phyloP scores from a whole-genome alignment of 1,140 invertebrate genomes.

The Tetramorium alpestre region DNA sequence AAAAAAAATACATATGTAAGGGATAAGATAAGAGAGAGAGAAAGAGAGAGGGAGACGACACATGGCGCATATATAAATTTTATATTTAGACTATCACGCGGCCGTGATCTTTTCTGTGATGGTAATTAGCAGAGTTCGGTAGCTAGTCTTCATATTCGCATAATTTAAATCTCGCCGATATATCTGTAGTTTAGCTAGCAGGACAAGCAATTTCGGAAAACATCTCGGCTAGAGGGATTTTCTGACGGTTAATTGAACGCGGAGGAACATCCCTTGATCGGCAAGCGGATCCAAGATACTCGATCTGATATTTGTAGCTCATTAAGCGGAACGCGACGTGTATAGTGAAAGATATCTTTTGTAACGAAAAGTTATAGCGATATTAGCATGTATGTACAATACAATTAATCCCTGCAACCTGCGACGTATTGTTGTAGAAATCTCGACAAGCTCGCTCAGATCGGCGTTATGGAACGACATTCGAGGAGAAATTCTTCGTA shows the following conservation, averaged over 20 bases:
- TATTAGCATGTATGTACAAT: neutral
- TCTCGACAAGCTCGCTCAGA: neutral
- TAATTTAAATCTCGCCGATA: neutral
- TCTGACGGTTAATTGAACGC: neutral
- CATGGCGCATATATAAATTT: neutral
- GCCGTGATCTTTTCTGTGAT: constrained; percentile 38
- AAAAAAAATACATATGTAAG: constrained; percentile 34
- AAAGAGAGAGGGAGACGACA: neutral
- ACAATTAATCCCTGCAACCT: constrained; percentile 4
- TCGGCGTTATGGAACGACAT: neutral
- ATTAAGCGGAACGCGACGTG: neutral
- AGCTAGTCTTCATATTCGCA: neutral
- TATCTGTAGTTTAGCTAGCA: neutral
- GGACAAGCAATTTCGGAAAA: neutral
- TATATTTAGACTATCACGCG: neutral
- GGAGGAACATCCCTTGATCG: neutral
- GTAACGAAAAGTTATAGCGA: constrained; percentile 30
- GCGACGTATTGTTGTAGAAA: neutral
- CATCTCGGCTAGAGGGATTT: neutral
- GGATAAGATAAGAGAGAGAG: neutral
- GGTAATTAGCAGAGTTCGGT: neutral
- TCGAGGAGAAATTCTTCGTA: constrained; percentile 26
- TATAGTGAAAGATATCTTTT: constrained; percentile 35
- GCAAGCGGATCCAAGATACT: neutral
- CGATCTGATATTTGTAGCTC: neutral